phyloP scores from a whole-genome alignment of 2,797 vertebrate species.

The Oryzias sinensis region DNA sequence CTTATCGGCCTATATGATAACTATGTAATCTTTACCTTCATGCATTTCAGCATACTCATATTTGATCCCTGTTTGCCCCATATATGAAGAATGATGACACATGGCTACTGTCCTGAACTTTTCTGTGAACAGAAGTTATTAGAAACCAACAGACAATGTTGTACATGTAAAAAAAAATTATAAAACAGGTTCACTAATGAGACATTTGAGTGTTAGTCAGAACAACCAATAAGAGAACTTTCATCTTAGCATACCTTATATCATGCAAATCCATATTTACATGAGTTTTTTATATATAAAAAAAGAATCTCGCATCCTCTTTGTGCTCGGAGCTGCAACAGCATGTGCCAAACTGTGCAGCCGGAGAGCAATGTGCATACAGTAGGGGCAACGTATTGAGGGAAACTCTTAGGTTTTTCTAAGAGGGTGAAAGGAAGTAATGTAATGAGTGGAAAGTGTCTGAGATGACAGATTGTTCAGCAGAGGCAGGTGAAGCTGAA shows the following conservation, averaged over 20 bases:
- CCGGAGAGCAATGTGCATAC: conserved; percentile 26
- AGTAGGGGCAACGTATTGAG: conserved; percentile 14
- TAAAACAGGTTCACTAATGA: background rate
- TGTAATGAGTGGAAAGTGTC: conserved; percentile 61
- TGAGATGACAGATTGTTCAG: conserved; percentile 66
- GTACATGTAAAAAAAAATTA: background rate
- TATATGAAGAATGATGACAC: background rate
- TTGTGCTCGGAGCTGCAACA: background rate
- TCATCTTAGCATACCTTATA: background rate
- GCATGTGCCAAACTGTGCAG: conserved; percentile 12
- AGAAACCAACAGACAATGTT: background rate
- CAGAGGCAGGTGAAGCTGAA: conserved; percentile 66
- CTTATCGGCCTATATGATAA: background rate
- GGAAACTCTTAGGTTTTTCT: conserved; percentile 59
- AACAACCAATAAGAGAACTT: background rate
- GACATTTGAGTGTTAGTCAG: conserved; percentile 2
- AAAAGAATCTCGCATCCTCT: background rate
- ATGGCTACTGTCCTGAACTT: background rate
- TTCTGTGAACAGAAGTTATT: conserved; percentile 1
- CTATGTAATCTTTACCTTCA: conserved; percentile 1
- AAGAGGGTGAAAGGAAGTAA: conserved; percentile 55
- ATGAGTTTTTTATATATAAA: background rate
- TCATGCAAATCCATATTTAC: background rate
- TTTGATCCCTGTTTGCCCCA: background rate
- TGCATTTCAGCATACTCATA: conserved; percentile 1